phyloP scores from a whole-genome alignment of 2,797 vertebrate genomes.

The Neostethus bicornis region DNA sequence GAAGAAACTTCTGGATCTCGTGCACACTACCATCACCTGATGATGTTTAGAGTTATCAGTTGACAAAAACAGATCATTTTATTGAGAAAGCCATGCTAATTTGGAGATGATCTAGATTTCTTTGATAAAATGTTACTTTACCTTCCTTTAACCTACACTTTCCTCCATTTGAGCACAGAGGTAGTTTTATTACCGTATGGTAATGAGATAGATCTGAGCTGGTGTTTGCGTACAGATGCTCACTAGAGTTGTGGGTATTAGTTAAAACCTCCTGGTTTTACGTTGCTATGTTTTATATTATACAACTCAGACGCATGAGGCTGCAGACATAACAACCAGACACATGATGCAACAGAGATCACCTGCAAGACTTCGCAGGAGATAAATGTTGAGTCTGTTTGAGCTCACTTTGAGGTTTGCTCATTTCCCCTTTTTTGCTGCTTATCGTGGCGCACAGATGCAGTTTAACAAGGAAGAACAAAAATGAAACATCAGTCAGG shows the following conservation, averaged over 20 bases:
- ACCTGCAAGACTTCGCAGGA: constrained; percentile 57
- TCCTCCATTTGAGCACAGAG: background rate
- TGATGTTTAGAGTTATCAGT: no score
- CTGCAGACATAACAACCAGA: constrained; percentile 19
- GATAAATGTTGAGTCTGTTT: constrained; percentile 63
- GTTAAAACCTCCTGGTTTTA: constrained; percentile 1
- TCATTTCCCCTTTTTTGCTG: constrained; percentile 78
- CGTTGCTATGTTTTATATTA: background rate
- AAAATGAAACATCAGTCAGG: constrained; percentile 50
- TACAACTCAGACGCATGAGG: constrained; percentile 7
- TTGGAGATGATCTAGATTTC: background rate
- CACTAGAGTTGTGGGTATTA: background rate
- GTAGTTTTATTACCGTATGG: background rate
- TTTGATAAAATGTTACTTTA: background rate
- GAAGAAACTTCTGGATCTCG: no score
- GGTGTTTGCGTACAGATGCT: background rate
- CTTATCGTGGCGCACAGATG: constrained; percentile 76
- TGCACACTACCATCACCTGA: no score
- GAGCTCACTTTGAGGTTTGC: constrained; percentile 77
- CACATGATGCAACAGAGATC: constrained; percentile 47
- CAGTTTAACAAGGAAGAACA: constrained; percentile 66
- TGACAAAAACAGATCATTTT: no score
- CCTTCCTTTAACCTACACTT: no score
- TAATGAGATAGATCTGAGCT: background rate
- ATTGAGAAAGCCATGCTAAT: no score